Base-by-base conservation (phyloP, 2,888 invertebrate species). In the Cantharis lateralis region DNA sequence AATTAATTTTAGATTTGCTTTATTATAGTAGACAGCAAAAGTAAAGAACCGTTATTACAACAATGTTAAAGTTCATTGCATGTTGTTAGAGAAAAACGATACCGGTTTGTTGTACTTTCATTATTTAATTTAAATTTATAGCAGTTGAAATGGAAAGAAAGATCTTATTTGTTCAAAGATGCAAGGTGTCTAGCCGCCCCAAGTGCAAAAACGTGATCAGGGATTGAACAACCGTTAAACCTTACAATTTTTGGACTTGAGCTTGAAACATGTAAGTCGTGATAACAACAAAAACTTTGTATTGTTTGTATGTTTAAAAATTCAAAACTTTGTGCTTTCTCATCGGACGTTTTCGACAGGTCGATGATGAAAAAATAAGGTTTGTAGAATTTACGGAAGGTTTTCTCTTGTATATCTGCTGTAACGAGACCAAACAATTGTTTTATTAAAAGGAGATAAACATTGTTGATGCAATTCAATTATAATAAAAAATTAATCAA, bases 171-270 rank as follows among this genome's bases (percentile, higher is more conserved):
- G 16, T 20, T 66, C 15, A 24, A 66, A 66, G 24, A 66, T 66
- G 64, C 20, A 66, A 70, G 72, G 72, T 73, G 76, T 76, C 62
- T 70, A 24, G 63, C 71, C 72, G 72, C 70, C 70, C 62, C 64
- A 70, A 61, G 63, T 24, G 69, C 66, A 76, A 78, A 74, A 77
- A 78, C 80, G 79, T 79, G 79, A 74, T 76, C 72, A 70, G 70
- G 68, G 69, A 63, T 26, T 68, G 66, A 66, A 66, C 64, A 20
- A 66, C 64, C 18, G 64, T 66, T 66, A 66, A 48, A 48, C 2
- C 48, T n/a, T n/a, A 9, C n/a, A 48, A 48, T 48, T 48, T 48
- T 48, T 48, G 48, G 48, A 48, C 48, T 48, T 48, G 48, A 48
- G 48, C 48, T 48, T 48, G n/a, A 48, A 48, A 48, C 48, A 48